Base-by-base conservation (phyloP, 2,888 invertebrate species). In the Tineola bisselliella region DNA sequence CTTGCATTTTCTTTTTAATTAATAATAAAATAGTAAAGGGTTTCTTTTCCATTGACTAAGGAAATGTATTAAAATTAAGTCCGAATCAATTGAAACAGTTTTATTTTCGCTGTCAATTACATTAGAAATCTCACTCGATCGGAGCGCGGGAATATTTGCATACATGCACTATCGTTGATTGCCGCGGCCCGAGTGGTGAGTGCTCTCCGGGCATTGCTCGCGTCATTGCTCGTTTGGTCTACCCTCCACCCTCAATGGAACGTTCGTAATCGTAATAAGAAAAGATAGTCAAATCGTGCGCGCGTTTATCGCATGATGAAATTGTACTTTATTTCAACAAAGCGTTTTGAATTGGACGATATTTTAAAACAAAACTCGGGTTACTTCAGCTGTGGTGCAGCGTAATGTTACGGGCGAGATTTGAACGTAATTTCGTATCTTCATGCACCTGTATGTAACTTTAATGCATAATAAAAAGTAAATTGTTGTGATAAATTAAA, bases 61-160 rank as follows among this genome's bases (percentile, higher is more conserved):
- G 3, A 10, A 48, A 2, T 43, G 15, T 48, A 48, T 15, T 15
- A 48, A 48, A 48, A 48, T n/a, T n/a, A 3, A 2, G 38, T 38
- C 18, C 12, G 44, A 61, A 57, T 58, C 64, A 63, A 63, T 62
- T 64, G 62, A 65, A 65, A 67, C 62, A 65, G 72, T 73, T 69
- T 71, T 71, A 73, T 75, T 76, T 73, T 72, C 67, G 68, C 71
- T 70, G 76, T 78, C 80, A 79, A 81, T 81, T 81, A 77, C 81
- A 76, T 81, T 81, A 79, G 79, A 79, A n/a, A n/a, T 77, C 73
- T 76, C 70, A 73, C 72, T 76, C 69, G 68, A 64, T 57, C 58
- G 60, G 59, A 60, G 62, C 63, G 62, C 62, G 63, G 61, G 65
- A 65, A 63, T 63, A 63, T 65, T 62, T 61, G 61, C 61, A 62